Base-by-base conservation (phyloP, 2,888 invertebrate genomes). In the Nomada goodeniana region DNA sequence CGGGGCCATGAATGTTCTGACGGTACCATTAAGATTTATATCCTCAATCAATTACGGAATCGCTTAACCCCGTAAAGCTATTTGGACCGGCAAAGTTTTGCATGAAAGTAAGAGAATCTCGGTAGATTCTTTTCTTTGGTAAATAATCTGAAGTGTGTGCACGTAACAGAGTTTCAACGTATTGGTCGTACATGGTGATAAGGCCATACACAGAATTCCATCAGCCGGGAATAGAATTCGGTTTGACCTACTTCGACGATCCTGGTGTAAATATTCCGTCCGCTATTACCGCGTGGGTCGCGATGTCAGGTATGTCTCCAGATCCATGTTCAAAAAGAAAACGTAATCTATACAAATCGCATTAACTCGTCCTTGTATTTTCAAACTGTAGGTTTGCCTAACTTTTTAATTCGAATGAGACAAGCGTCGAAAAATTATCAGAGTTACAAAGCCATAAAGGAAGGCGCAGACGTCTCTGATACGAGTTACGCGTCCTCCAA, bases 161-260 rank as follows among this genome's bases (percentile, higher is more conserved):
- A 80, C 57, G 11, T 88, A 87, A 78, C 84, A 93, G 93, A 84
- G 97, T 98, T 0, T 95, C 95, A 2, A 96, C 97, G 82, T 98
- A 98, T 90, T 97, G 97, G 97, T 98, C 98, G 55, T 96, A 96
- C 88, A 97, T 98, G 96, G 97, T 98, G 0, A 97, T 98, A 72
- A 96, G 96, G 93, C 97, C 97, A 0, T 94, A 95, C 67, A 95
- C 95, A 0, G 94, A 95, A 75, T 94, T 95, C 76, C 94, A 96
- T 60, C 93, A 96, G 95, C 95, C 95, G 26, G 97, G 97, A 15
- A 95, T 97, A 90, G 97, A 98, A 93, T 98, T 98, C 94, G 96
- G 97, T 53, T 94, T 98, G 55, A 98, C 98, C 0, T 98, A 98
- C 94, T 98, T 96, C 93, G 98, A 98, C 92, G 97, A 98, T 94